Base-by-base conservation (phyloP, 2,797 vertebrate genomes). In the Sylvilagus floridanus region DNA sequence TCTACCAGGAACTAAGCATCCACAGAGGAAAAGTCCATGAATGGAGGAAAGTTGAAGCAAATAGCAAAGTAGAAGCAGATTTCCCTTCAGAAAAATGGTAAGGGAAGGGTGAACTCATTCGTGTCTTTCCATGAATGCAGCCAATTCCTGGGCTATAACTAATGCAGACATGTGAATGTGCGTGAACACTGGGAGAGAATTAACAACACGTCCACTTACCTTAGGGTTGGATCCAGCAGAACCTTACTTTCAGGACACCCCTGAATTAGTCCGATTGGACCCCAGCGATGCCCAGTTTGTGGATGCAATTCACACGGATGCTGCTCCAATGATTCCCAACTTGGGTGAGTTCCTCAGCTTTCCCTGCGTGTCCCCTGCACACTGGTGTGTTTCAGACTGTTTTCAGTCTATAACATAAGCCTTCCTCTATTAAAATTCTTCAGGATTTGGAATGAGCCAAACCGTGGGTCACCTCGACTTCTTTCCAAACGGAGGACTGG, bases 231-330 rank as follows among this genome's bases (percentile, higher is more conserved):
- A 99, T 94, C 99, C 99, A 7, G 96, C 98, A 32, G 99, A 99
- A 22, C 99, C 99, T 5, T 99, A 97, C 97, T 99, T 99, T 97
- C 96, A 99, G 96, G 98, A 96, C 6, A 98, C 98, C 22, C 95
- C 98, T 4, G 84, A 93, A 0, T 19, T 97, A 19, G 98, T 99
- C 24, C 98, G 98, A n/a, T 90, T 99, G 94, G 99, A 99, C 83
- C 93, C 98, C 78, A 98, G 98, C 0, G 99, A 99, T 24, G 99
- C 99, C 47, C 3, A 68, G 5, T 99, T 99, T 96, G 99, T 99
- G 21, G 99, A 99, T 37, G 97, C 99, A 22, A 99, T 99, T 95
- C 99, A 99, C 98, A 99, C 98, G 0, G 99, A 99, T 1, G 93
- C 85, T 19, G 94, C 97, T 57, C 97, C 98, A 42, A 2, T 93